phyloP scores from a whole-genome alignment of 2,113 vertebrate species.

The Lophotis ruficrista region DNA sequence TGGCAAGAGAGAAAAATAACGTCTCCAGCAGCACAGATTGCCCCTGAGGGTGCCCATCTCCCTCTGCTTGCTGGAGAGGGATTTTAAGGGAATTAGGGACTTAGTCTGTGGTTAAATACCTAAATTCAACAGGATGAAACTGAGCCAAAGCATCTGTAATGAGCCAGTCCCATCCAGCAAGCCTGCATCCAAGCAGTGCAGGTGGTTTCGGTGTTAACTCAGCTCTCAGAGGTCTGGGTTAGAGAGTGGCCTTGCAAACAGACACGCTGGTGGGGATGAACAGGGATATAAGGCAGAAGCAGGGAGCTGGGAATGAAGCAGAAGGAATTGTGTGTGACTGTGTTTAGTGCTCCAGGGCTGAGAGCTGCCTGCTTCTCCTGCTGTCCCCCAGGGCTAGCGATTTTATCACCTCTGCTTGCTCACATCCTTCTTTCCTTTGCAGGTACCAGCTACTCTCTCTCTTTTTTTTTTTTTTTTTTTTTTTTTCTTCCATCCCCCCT shows the following conservation, averaged over 20 bases:
- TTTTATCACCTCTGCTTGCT: neutral
- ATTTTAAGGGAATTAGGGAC: neutral
- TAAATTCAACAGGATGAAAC: neutral
- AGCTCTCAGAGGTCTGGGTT: neutral
- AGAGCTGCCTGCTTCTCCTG: neutral
- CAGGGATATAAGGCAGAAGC: neutral
- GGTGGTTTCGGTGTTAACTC: neutral
- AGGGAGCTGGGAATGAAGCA: neutral
- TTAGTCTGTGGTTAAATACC: neutral
- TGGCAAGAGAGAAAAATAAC: neutral
- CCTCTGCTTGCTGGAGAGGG: neutral
- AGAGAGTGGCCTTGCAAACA: neutral
- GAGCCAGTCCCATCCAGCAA: neutral
- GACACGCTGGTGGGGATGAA: neutral
- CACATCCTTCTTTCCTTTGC: neutral
- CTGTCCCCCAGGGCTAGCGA: neutral
- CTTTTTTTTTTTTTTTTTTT: neutral
- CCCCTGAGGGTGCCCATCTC: neutral
- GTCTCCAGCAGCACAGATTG: neutral
- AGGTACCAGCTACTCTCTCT: neutral
- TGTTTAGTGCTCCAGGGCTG: neutral
- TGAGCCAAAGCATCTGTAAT: rapidly evolving
- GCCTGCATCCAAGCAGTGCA: neutral
- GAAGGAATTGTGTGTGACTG: neutral
- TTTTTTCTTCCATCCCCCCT: too few relatives aligned